Evolutionary conservation across 1,140 invertebrate genomes (phyloP).

Genomic region (Chymomyza costata): DNA sequence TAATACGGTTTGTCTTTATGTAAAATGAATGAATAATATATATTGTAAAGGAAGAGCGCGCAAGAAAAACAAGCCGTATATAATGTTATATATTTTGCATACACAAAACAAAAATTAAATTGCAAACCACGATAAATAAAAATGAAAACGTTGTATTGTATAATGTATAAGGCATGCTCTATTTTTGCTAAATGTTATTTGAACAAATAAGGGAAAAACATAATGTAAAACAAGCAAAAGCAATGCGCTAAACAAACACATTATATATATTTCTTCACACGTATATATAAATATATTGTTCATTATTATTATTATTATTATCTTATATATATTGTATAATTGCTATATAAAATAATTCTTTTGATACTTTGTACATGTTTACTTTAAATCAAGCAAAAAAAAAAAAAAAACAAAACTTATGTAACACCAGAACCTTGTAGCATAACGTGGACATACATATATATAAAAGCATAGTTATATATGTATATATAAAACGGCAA

Average conservation of each 20-base stretch:
- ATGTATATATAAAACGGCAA: slow-evolving; percentile 22
- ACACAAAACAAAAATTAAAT: slow-evolving; percentile 18
- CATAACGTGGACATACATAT: slow-evolving; percentile 46
- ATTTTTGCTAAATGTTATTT: slow-evolving; percentile 74
- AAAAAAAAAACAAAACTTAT: slow-evolving; percentile 14
- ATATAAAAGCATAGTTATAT: slow-evolving; percentile 48
- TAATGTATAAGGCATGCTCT: slow-evolving; percentile 69
- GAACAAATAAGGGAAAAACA: slow-evolving; percentile 65
- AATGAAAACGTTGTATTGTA: slow-evolving; percentile 67
- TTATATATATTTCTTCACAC: slow-evolving; percentile 23
- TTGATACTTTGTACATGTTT: slow-evolving; percentile 72
- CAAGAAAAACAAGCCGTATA: slow-evolving; percentile 44
- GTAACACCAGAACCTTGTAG: slow-evolving; percentile 34
- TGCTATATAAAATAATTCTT: slow-evolving; percentile 68
- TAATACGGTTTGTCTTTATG: slow-evolving; percentile 41
- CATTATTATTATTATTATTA: slow-evolving; percentile 68
- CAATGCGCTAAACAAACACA: slow-evolving; percentile 57
- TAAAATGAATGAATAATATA: slow-evolving; percentile 39
- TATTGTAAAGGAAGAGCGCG: too few relatives aligned
- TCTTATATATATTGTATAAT: slow-evolving; percentile 65
- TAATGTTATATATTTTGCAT: slow-evolving; percentile 68
- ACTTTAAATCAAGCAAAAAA: slow-evolving; percentile 49
- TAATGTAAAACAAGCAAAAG: slow-evolving; percentile 41
- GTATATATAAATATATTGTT: slow-evolving; percentile 54
- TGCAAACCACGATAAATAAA: slow-evolving; percentile 25